A percentile compares a stretch with the other conserved stretches of the same genome.
phyloP scores from a whole-genome alignment of 2,797 vertebrate species.

The Neomorphus geoffroyi region DNA sequence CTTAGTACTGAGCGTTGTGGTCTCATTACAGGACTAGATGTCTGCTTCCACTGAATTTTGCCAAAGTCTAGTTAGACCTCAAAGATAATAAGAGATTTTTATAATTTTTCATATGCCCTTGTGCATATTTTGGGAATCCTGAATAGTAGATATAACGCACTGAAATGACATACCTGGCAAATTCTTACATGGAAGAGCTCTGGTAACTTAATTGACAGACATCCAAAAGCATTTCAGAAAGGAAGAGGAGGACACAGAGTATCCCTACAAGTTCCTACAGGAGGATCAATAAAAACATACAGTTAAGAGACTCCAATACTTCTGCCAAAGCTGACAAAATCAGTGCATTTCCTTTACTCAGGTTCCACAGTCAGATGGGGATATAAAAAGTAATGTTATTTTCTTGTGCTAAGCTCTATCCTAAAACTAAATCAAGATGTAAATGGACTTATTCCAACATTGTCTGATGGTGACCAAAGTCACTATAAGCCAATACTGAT shows the following conservation, averaged over 20 bases:
- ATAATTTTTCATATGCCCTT: neutral
- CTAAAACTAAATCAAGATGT: neutral
- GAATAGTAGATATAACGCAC: neutral
- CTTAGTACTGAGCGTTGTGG: neutral
- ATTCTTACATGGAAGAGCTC: neutral
- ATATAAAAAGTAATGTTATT: neutral
- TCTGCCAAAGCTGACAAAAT: neutral
- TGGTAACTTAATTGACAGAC: neutral
- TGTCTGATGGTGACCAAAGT: neutral
- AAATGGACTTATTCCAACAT: neutral
- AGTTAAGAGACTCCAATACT: neutral
- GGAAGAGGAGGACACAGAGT: neutral
- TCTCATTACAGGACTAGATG: neutral
- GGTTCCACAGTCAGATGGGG: neutral
- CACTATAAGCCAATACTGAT: neutral
- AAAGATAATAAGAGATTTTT: neutral
- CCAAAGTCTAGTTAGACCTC: neutral
- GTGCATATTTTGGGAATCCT: neutral
- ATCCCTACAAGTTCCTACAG: neutral
- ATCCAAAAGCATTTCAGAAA: neutral
- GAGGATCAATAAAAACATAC: neutral
- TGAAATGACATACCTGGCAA: accelerated
- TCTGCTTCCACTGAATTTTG: neutral
- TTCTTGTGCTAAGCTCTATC: neutral
- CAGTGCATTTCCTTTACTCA: neutral